Evolutionary conservation across 2,888 invertebrate genomes (phyloP).

Genomic region (Conus canariensis): DNA sequence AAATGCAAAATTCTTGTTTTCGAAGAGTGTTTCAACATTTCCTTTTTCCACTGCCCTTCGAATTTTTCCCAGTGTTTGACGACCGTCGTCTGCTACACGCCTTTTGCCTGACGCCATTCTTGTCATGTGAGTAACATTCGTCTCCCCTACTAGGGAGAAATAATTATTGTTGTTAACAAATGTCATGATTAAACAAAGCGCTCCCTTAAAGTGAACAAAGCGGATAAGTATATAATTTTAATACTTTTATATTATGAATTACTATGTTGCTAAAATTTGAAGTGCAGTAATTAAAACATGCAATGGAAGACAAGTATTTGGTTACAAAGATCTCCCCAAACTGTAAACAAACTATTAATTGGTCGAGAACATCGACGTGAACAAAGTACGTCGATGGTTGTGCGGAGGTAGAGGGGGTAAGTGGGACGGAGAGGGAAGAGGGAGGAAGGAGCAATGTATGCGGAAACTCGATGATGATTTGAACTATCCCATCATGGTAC

Average conservation of each 20-base stretch:
- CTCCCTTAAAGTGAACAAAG: background rate
- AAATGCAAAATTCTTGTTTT: slow-evolving; percentile 55
- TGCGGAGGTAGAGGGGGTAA: too few relatives aligned
- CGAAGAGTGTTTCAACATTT: slow-evolving; percentile 50
- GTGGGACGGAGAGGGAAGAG: too few relatives aligned
- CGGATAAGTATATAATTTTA: background rate
- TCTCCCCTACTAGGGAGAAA: background rate
- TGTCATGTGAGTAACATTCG: background rate
- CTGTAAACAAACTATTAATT: too few relatives aligned
- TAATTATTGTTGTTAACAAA: background rate
- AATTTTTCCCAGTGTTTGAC: slow-evolving; percentile 45
- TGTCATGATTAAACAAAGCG: background rate
- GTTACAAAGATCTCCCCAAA: too few relatives aligned
- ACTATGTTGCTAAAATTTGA: too few relatives aligned
- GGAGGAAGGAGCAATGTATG: too few relatives aligned
- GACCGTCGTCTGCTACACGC: slow-evolving; percentile 46
- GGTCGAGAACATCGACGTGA: too few relatives aligned
- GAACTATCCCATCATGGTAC: too few relatives aligned
- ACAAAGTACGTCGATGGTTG: too few relatives aligned
- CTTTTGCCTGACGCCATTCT: slow-evolving; percentile 35
- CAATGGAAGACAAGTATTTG: too few relatives aligned
- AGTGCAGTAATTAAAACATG: too few relatives aligned
- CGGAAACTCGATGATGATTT: too few relatives aligned
- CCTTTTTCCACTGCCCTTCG: slow-evolving; percentile 45
- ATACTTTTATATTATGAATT: background rate